Percentiles rank a stretch among this genome's conserved stretches.
Conservation (phyloP, 2,888 invertebrate species). For the Epirrhoe tristata region DNA sequence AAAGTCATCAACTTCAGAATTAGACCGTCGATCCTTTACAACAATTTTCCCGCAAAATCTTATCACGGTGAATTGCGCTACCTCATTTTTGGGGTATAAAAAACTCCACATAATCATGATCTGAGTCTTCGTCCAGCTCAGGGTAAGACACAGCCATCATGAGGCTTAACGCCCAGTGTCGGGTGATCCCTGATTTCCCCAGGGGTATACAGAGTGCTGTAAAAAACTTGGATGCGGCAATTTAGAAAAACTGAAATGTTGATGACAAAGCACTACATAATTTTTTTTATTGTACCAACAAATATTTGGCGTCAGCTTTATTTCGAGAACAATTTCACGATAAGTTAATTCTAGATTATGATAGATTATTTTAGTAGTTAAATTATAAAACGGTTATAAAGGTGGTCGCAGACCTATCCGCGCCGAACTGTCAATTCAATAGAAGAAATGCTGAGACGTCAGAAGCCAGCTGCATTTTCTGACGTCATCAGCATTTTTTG, state of each 20-base stretch:
- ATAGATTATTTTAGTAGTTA: too few species aligned
- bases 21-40: not conserved
- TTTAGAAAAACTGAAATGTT: constrained; percentile 6
- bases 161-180: constrained; percentile 68
- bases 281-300: too few species aligned
- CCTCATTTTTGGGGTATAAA: constrained; percentile 35
- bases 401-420: too few species aligned
- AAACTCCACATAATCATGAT: constrained; percentile 45
- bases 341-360: too few species aligned
- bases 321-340: too few species aligned
- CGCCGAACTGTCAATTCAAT: too few species aligned
- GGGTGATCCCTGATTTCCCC: constrained; percentile 71
- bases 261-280: too few species aligned
- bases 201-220: constrained; percentile 51
- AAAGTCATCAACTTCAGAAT: not conserved
- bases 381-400: too few species aligned
- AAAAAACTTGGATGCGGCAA: constrained; percentile 47
- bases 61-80: constrained; percentile 21
- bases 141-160: constrained; percentile 59
- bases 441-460: too few species aligned
- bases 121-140: constrained; percentile 42
- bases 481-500: too few species aligned
- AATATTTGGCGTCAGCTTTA: too few species aligned
- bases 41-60: not conserved
- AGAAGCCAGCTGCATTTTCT: too few species aligned